Evolutionary conservation across 2,113 vertebrate genomes (phyloP), one percentile per base, ranked within the genome.

Genomic region (Nesoenas mayeri): DNA sequence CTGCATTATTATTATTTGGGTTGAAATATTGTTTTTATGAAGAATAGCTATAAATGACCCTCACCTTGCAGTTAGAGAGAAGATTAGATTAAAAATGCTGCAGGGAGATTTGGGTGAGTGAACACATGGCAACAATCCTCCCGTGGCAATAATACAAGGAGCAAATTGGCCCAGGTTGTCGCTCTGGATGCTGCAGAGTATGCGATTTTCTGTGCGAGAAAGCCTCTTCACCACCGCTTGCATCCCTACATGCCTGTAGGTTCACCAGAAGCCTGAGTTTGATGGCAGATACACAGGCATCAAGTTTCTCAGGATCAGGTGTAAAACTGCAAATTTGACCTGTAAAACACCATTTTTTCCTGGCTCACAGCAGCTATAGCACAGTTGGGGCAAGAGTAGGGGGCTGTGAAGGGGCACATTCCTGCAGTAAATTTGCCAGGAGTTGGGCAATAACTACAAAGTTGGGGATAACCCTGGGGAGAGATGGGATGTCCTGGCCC

Each of bases 21-120:
- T 73, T 88, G 73, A 92, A 83, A 85, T 90, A 77, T 18, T 94
- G 31, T 88, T 96, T 96, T 96, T 81, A 95, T 95, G 89, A 97
- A 96, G 97, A 96, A 91, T 48, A 96, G 91, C 88, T 96, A n/a
- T 50, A 88, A 95, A 93, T 94, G 95, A 92, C 91, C 95, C 86
- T 96, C 57, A 84, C 85, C 93, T 96, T 75, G 38, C 65, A 71
- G 80, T 88, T 96, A 84, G 22, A 51, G 88, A 89, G 89, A 87
- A 93, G 88, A 96, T 97, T 87, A 91, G 82, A 97, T 98, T 96
- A 92, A 96, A 98, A 97, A 58, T 91, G 89, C 93, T 75, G 40
- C 56, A 75, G 94, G 95, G 94, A 95, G 87, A 54, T 66, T 57
- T 85, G 90, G 64, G 29, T 81, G 91, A 96, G 51, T 21, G 81